phyloP scores from a whole-genome alignment of 1,140 invertebrate genomes.

The Drosophila busckii region DNA sequence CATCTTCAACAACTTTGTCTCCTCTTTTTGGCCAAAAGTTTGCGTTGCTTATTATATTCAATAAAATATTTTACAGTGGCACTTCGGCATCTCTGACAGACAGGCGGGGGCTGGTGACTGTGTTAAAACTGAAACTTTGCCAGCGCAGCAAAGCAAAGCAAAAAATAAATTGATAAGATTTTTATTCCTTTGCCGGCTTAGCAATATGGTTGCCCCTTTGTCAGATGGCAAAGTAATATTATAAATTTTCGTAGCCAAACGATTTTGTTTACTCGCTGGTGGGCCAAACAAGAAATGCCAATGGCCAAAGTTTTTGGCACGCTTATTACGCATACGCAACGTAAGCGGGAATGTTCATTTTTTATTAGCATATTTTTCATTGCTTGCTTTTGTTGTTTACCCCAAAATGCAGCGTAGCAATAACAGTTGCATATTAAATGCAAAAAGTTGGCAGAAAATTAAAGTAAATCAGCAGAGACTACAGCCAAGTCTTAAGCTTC shows the following conservation, averaged over 20 bases:
- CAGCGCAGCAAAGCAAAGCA: conserved; percentile 6
- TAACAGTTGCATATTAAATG: background rate
- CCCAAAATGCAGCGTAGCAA: background rate
- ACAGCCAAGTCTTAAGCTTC: no score
- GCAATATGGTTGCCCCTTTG: conserved; percentile 32
- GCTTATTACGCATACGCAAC: conserved; percentile 26
- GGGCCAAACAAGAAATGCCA: conserved; percentile 13
- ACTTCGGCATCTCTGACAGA: no score
- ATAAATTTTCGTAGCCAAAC: conserved; percentile 35
- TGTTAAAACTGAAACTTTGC: conserved; percentile 32
- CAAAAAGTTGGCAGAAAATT: no score
- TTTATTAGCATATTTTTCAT: conserved; percentile 10
- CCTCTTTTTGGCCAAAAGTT: conserved; percentile 55
- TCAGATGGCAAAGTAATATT: conserved; percentile 38
- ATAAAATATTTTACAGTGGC: conserved; percentile 74
- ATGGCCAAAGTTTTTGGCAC: conserved; percentile 11
- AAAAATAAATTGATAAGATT: conserved; percentile 33
- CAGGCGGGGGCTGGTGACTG: no score
- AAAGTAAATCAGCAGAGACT: no score
- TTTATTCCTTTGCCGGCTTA: conserved; percentile 26
- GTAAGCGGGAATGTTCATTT: conserved; percentile 2
- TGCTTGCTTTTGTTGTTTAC: background rate
- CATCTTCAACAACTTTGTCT: conserved; percentile 52
- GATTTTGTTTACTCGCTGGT: conserved; percentile 35
- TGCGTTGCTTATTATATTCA: conserved; percentile 70